These are phyloP conservation scores for Catharus ustulatus DNA, from an alignment of 2,797 vertebrate species.

Conservation along the genomic window DNA sequence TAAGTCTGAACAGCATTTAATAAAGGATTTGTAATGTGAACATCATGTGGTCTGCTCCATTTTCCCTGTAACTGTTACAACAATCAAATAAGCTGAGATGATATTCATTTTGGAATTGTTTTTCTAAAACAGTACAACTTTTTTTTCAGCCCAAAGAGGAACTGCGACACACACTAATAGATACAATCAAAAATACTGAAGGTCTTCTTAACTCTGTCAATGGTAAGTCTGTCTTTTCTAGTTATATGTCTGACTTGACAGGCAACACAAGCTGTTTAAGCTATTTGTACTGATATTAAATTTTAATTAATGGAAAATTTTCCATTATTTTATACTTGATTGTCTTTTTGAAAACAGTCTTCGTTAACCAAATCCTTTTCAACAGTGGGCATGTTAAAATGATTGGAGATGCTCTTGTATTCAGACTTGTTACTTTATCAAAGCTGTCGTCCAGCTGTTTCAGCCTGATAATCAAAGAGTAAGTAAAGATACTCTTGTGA, in stretches of 20 bases:
- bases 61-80: neutral
- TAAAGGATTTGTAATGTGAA: neutral
- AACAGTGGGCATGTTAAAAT: neutral
- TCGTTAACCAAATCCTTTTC: neutral
- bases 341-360: neutral
- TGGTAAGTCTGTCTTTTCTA: slow-evolving; percentile 68
- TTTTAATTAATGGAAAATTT: neutral
- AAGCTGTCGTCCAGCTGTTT: neutral
- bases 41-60: neutral
- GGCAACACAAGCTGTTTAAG: neutral
- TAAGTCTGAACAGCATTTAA: neutral
- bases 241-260: neutral
- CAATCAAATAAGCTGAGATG: neutral
- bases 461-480: neutral
- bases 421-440: neutral
- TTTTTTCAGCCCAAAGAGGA: slow-evolving; percentile 78
- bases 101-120: neutral
- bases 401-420: neutral
- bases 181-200: slow-evolving; percentile 52
- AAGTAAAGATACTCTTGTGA: neutral
- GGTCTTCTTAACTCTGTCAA: slow-evolving; percentile 35
- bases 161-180: slow-evolving; percentile 58
- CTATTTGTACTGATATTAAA: neutral
- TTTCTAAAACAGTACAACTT: slow-evolving; percentile 1
- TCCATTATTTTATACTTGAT: neutral